Base-by-base conservation (phyloP, 2,888 invertebrate species). In the Pachycephus smyrnensis region DNA sequence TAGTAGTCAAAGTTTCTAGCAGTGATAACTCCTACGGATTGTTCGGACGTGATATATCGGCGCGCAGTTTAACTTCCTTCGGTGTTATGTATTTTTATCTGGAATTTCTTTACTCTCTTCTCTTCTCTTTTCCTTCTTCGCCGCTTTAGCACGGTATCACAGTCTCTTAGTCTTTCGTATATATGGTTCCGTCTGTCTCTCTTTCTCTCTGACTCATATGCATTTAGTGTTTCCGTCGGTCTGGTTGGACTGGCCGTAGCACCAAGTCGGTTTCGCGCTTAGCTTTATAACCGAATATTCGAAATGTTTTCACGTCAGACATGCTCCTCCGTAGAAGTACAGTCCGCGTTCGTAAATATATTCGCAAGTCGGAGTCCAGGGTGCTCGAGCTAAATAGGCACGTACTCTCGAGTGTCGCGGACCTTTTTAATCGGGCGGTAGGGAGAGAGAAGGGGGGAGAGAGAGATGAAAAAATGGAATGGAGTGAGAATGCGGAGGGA, bases 201-300 rank as follows among this genome's bases (percentile, higher is more conserved):
- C 73, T 68, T 35, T 40, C 75, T 71, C 23, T 73, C 69, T 40
- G 73, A 30, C 73, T 68, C 35, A 71, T 73, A 12, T 33, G 71
- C 71, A 33, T 30, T 35, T 75, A 76, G 31, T 73, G 55, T 37
- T 55, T 69, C n/a, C 30, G 69, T 68, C 2, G 23, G 6, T 55
- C 55, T 2, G 55, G 23, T 23, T 23, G 2, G 23, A 6, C 9
- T 23, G 23, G 23, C 55, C 55, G 23, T 55, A 23, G 40, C 40
- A 4, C 82, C 83, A 83, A 80, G 82, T 83, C 80, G 80, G 78
- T 82, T 79, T 79, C 78, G 76, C 80, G 81, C 77, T 79, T 79
- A 78, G 73, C 78, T 82, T 85, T 80, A 80, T 84, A 82, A 83
- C 82, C 82, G 81, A 84, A 84, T 85, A 85, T 84, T 85, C 81